Conservation (phyloP, 2,888 invertebrate genomes). For the Malthinus seriepunctatus region DNA sequence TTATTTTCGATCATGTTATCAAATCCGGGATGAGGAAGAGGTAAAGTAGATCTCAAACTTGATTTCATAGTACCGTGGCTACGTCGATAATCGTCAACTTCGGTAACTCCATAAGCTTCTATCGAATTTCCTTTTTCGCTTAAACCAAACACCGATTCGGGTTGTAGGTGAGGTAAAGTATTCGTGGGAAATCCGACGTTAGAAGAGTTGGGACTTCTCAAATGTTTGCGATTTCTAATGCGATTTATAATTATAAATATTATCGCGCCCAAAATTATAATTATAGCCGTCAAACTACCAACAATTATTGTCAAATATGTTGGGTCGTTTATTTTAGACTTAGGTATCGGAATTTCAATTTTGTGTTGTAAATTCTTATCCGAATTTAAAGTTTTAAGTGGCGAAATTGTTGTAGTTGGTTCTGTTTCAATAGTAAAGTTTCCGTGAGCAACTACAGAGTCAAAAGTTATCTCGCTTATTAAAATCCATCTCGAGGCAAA, state of each 20-base stretch:
- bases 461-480: slow-evolving; percentile 87
- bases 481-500: slow-evolving; percentile 88
- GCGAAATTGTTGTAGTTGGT: slow-evolving; percentile 57
- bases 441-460: slow-evolving; percentile 75
- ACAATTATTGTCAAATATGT: slow-evolving; percentile 77
- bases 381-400: slow-evolving; percentile 58
- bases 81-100: slow-evolving; percentile 62
- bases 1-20: slow-evolving; percentile 66
- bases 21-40: slow-evolving; percentile 59
- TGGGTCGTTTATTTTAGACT: slow-evolving; percentile 71
- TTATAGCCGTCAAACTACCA: slow-evolving; percentile 74
- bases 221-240: slow-evolving; percentile 72
- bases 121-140: slow-evolving; percentile 55
- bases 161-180: slow-evolving; percentile 54
- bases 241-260: slow-evolving; percentile 74
- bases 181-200: slow-evolving; percentile 57
- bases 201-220: slow-evolving; percentile 70
- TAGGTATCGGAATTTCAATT: slow-evolving; percentile 67
- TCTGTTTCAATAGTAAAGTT: slow-evolving; percentile 73
- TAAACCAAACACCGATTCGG: slow-evolving; percentile 57
- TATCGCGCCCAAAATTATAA: slow-evolving; percentile 71
- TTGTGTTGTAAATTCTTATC: slow-evolving; percentile 54
- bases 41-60: slow-evolving; percentile 57
- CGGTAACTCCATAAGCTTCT: slow-evolving; percentile 62
- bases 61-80: slow-evolving; percentile 59